Base-by-base conservation (phyloP, 1,140 invertebrate species). In the Brachionus rotundiformis region DNA sequence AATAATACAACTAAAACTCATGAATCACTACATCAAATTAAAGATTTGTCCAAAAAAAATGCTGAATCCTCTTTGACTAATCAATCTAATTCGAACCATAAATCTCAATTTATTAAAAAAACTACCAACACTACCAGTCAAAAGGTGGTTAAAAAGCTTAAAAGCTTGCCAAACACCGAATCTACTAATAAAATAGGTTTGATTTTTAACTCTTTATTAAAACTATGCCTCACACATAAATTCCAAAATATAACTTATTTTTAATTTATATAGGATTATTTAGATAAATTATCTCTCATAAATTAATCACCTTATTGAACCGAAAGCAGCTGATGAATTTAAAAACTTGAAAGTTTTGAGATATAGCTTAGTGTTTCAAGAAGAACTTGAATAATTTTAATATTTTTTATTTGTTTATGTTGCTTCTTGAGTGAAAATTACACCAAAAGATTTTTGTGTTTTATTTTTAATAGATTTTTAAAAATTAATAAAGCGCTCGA, bases 41-140 rank as follows among this genome's bases (percentile, higher is more conserved):
- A 73, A 73, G 68, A 73, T 10, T 73, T 73, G 29, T 19, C 68
- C 19, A 73, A 73, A 73, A 73, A 73, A 73, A 33, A 73, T 41
- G 63, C 29, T 19, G 63, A 68, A 29, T n/a, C 25, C 29, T 29
- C 25, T 36, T 19, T 36, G 10, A 68, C 63, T 33, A 68, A 44
- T 44, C 16, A 73, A 27, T 23, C 36, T 19, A 44, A 23, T 25
- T 23, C 36, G 19, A 31, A 11, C 19, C 36, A 39, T 73, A 73
- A 73, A 27, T 25, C 68, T 25, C 33, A 44, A 41, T 73, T 73
- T 73, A 25, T 73, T 25, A 73, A 73, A 73, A 73, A 73, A 73
- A 31, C 68, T 41, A 41, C 39, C 8, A 73, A 19, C 36, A 31
- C 33, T 41, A 19, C 11, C 36, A 73, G 3, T 25, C 33, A 73